These are phyloP conservation scores for Vombatus ursinus DNA, from an alignment of 2,113 vertebrate species.

Conservation along the genomic window DNA sequence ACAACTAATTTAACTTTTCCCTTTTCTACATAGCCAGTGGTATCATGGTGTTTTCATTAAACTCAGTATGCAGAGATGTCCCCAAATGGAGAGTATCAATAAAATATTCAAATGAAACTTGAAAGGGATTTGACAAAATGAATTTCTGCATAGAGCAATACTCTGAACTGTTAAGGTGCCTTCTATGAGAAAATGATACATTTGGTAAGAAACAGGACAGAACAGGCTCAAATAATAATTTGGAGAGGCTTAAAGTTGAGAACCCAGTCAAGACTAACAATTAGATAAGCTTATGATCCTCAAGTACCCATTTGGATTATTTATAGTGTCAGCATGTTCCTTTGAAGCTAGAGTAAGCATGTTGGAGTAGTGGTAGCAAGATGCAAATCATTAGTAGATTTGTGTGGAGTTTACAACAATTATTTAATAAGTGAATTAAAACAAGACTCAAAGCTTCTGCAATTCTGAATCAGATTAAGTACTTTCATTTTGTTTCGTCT, in stretches of 20 bases:
- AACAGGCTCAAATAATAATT: background rate
- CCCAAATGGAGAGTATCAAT: background rate
- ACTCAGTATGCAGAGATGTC: background rate
- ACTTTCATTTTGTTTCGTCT: background rate
- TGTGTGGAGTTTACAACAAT: background rate
- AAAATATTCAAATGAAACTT: background rate
- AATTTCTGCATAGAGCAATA: background rate
- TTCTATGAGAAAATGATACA: background rate
- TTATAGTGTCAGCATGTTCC: background rate
- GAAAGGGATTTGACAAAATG: background rate
- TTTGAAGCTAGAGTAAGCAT: background rate
- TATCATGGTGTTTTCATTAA: background rate
- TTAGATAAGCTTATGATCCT: background rate
- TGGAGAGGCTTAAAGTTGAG: background rate
- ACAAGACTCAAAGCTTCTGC: background rate
- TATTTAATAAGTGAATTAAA: background rate
- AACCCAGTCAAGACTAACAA: background rate
- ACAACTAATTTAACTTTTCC: slow-evolving; percentile 19
- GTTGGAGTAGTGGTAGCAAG: background rate
- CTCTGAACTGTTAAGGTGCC: background rate
- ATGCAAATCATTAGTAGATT: background rate
- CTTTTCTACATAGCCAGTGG: background rate
- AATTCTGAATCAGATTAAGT: background rate
- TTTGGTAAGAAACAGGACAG: background rate
- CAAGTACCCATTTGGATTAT: background rate